Percentiles rank a stretch among this genome's conserved stretches.
These are phyloP conservation scores for Eira barbara DNA, from an alignment of 2,113 vertebrate species.

Conservation along the genomic window DNA sequence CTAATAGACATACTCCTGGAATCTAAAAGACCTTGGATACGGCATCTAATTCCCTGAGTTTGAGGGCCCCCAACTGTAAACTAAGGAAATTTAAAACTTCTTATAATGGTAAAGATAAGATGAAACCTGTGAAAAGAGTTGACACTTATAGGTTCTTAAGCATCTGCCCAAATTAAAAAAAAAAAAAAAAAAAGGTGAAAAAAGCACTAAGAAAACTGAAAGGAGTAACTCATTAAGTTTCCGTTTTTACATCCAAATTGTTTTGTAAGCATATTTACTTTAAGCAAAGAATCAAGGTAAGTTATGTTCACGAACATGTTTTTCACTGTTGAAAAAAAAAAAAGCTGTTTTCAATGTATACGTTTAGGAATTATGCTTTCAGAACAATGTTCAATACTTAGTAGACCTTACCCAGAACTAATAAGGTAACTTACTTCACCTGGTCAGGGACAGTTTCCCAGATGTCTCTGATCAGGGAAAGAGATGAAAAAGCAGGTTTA, in stretches of 20 bases:
- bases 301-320: neutral
- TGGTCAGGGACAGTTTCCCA: neutral
- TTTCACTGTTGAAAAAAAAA: neutral
- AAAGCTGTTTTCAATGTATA: neutral
- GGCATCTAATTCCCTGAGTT: neutral
- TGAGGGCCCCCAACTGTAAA: neutral
- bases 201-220: neutral
- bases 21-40: neutral
- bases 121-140: neutral
- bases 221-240: neutral
- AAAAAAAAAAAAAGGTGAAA: neutral
- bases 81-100: neutral
- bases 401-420: neutral
- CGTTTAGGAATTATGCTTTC: neutral
- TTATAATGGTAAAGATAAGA: neutral
- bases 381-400: neutral
- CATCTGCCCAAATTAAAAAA: neutral
- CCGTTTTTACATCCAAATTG: neutral
- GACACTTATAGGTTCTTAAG: neutral
- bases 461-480: slow-evolving; percentile 3
- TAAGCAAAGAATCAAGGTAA: slow-evolving; percentile 2
- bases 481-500: neutral
- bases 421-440: neutral
- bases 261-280: neutral
- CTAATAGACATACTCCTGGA: neutral